Base-by-base conservation (phyloP, 2,888 invertebrate genomes). In the Empis stercorea region DNA sequence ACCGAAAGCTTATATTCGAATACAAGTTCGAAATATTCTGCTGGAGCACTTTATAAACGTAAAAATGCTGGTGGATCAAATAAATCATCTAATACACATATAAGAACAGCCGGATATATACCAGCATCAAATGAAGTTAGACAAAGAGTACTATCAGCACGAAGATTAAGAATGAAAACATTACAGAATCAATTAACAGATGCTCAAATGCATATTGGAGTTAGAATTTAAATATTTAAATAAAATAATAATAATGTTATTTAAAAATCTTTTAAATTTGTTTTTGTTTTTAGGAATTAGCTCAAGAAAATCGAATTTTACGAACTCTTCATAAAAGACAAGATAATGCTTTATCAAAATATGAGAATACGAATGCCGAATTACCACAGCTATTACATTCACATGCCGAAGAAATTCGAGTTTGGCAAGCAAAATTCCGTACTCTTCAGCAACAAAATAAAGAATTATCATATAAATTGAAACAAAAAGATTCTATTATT, bases 101-200 rank as follows among this genome's bases (percentile, higher is more conserved):
- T 27, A 27, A 27, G 23, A 9, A 4, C 5, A 27, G 13, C n/a
- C 2, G 27, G 27, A 10, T 23, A 40, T 27, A 27, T 23, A 9
- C 34, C 34, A n/a, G 40, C 20, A 13, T 61, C 61, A 13, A 68
- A 64, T 50, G 68, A 69, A 37, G 64, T 71, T 11, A 63, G 69
- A 27, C 80, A 87, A 63, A 73, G 86, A 13, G 81, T 87, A 39
- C 69, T 84, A 53, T 87, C 87, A 0, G 87, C 87, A 1, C 82
- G 85, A 66, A 76, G 84, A 52, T 73, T 86, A 50, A 74, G 83
- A 23, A 73, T 85, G 27, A 83, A 86, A 59, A 81, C 83, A 48
- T 69, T 86, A 52, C 87, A 87, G 68, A 87, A 84, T 65, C 85
- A 87, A 62, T 61, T 87, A 47, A 77, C 81, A 6, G 85, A 86